Evolutionary conservation across 2,888 invertebrate species (phyloP).

Genomic region (Dendrolimus pini): DNA sequence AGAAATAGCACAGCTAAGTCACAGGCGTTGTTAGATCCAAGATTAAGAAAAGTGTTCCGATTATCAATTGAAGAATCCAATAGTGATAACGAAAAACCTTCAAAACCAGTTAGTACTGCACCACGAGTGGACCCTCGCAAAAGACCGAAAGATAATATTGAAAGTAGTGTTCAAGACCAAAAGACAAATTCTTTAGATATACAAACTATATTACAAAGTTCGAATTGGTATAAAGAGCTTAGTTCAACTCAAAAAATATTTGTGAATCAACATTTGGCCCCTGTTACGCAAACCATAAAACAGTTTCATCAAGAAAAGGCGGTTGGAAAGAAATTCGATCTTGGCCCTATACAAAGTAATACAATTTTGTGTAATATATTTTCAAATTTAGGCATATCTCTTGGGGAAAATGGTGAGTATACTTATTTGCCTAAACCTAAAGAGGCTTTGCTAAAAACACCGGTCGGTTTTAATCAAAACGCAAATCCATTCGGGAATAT

Average conservation of each 20-base stretch:
- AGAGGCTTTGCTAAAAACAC: conserved; percentile 64
- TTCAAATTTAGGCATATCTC: conserved; percentile 77
- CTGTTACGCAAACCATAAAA: conserved; percentile 78
- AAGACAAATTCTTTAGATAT: conserved; percentile 68
- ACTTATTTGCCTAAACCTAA: conserved; percentile 65
- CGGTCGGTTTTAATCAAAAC: conserved; percentile 53
- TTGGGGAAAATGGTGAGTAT: conserved; percentile 77
- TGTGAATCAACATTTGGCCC: conserved; percentile 81
- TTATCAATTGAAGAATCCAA: conserved; percentile 79
- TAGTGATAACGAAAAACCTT: conserved; percentile 74
- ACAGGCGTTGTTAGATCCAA: conserved; percentile 85
- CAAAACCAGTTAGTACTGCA: conserved; percentile 40
- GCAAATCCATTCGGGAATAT: conserved; percentile 48
- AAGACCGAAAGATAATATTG: conserved; percentile 55
- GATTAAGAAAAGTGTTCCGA: conserved; percentile 85
- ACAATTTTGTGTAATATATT: conserved; percentile 76
- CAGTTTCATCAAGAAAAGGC: conserved; percentile 77
- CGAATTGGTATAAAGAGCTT: conserved; percentile 82
- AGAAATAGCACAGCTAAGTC: conserved; percentile 82
- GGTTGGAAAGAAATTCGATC: conserved; percentile 73
- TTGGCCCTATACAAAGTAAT: conserved; percentile 68
- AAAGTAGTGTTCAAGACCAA: conserved; percentile 35
- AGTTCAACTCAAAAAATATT: conserved; percentile 84
- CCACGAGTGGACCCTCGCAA: conserved; percentile 68
- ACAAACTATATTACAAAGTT: conserved; percentile 80